Conservation (phyloP, 2,113 vertebrate species). For the Gavia stellata region DNA sequence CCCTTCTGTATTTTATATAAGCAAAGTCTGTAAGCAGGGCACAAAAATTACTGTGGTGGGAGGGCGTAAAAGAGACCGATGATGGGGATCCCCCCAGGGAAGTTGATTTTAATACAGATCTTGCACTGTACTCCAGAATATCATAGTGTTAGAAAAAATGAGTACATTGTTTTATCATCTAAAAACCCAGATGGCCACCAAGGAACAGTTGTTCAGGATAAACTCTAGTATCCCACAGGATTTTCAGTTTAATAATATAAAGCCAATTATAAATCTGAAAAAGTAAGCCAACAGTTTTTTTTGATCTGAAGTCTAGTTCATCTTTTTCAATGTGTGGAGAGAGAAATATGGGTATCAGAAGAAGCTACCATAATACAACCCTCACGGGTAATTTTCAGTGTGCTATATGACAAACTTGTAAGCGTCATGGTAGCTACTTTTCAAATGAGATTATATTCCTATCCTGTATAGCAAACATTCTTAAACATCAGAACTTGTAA, state of each 20-base stretch:
- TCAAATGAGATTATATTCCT: background rate
- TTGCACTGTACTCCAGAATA: background rate
- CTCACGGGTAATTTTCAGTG: background rate
- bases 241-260: background rate
- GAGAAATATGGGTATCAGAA: background rate
- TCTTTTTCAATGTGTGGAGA: background rate
- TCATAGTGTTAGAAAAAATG: background rate
- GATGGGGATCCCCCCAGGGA: background rate
- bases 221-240: background rate
- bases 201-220: background rate
- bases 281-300: background rate
- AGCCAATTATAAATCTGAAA: background rate
- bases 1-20: background rate
- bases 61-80: background rate
- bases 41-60: background rate
- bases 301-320: background rate
- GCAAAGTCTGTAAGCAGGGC: background rate
- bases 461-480: background rate
- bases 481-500: background rate
- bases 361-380: background rate
- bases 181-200: background rate
- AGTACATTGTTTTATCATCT: background rate
- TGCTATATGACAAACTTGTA: background rate
- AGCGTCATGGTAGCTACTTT: background rate
- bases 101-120: background rate